Percentiles rank a stretch among this genome's conserved stretches.
Evolutionary conservation across 2,888 invertebrate species (phyloP).

Genomic region (Tipula lateralis): DNA sequence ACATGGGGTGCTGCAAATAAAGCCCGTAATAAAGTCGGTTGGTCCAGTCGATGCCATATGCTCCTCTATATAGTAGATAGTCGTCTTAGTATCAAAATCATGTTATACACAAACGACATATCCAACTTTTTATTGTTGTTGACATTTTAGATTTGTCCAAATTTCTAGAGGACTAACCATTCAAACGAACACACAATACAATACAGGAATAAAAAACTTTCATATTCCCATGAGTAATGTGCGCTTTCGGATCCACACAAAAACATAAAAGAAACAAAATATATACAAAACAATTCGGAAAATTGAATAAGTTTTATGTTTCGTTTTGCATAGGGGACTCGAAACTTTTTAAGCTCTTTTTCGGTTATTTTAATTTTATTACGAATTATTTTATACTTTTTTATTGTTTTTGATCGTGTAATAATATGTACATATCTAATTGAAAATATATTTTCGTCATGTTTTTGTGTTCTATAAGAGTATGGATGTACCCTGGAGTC

Average conservation of each 20-base stretch:
- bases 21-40: too few species aligned
- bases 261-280: background rate
- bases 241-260: background rate
- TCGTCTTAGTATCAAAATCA: too few species aligned
- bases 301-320: background rate
- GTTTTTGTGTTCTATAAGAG: background rate
- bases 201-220: background rate
- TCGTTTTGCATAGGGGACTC: background rate
- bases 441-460: background rate
- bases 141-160: background rate
- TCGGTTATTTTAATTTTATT: background rate
- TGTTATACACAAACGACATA: background rate
- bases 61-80: too few species aligned
- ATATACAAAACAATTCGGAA: background rate
- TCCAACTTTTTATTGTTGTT: background rate
- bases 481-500: background rate
- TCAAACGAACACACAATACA: background rate
- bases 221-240: background rate
- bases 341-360: background rate
- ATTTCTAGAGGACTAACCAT: background rate
- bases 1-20: too few species aligned
- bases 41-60: too few species aligned
- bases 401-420: slow-evolving; percentile 7
- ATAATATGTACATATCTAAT: background rate
- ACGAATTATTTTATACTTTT: background rate